Evolutionary conservation across 2,888 invertebrate genomes (phyloP), one percentile per base, ranked within the genome.

Genomic region (Hemistola chrysoprasaria): DNA sequence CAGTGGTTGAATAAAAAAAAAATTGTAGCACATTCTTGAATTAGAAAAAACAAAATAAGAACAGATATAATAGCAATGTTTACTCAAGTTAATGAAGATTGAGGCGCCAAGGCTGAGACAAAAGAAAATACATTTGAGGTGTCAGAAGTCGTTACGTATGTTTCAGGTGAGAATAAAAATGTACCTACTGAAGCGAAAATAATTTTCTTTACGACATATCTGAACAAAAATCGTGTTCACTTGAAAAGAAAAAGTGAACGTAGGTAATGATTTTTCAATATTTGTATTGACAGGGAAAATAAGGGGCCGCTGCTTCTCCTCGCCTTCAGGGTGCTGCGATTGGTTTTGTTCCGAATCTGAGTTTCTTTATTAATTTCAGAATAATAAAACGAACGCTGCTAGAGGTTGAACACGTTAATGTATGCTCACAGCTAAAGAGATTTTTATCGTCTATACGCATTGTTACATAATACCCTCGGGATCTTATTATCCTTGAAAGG

Each of bases 261-360:
- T 54, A 59, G 63, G 64, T 74, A 76, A 78, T 72, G 68, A 74
- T 71, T 75, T 78, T 72, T 71, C 70, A 72, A 71, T 74, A 71
- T 74, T 76, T 73, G 66, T 75, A 70, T 76, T 74, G 70, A 69
- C 68, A 64, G 57, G 64, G 61, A 69, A 71, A 71, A 72, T 75
- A 71, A 64, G 55, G 62, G 65, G 53, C 56, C 45, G 62, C 52
- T 57, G 52, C 50, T 49, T 42, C 50, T 54, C 53, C 56, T 58
- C 55, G 53, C 43, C 56, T 56, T 46, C 44, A 51, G 57, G 62
- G 30, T 52, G 53, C 53, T 53, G 48, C 53, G 45, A 60, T 57
- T 61, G 61, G 56, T 56, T 53, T 53, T 44, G 43, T 53, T 46
- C 40, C 28, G 40, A 38, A 48, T 33, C 47, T 48, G 40, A 25